Evolutionary conservation across 2,888 invertebrate genomes (phyloP).

Genomic region (Ferrisia virgata): DNA sequence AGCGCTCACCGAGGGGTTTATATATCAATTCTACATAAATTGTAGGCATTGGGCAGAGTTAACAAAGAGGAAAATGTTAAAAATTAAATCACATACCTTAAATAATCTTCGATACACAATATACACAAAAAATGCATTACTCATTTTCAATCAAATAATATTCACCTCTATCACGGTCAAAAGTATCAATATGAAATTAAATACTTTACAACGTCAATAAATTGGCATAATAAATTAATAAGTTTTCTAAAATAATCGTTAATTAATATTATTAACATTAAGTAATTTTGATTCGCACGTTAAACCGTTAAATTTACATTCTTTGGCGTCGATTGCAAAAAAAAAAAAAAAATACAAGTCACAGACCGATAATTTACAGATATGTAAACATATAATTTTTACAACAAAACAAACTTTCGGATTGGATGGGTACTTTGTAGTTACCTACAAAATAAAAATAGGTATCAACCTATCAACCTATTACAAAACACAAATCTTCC

Average conservation of each 20-base stretch:
- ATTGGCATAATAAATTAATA: background rate
- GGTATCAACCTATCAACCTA: too few species aligned
- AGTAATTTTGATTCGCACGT: background rate
- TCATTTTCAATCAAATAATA: background rate
- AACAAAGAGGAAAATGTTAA: background rate
- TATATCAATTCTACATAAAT: background rate
- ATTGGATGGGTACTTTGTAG: background rate
- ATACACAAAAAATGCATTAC: background rate
- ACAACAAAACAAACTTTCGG: background rate
- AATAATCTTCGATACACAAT: background rate
- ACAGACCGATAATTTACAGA: background rate
- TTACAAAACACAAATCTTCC: too few species aligned
- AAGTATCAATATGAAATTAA: background rate
- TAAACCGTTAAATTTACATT: background rate
- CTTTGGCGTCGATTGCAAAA: background rate
- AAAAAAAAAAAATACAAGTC: background rate
- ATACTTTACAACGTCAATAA: background rate
- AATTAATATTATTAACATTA: too few species aligned
- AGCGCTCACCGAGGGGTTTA: background rate
- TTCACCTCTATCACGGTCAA: too few species aligned
- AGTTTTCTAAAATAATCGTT: background rate
- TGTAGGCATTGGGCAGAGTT: background rate
- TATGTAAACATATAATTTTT: background rate
- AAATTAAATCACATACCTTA: conserved; percentile 1
- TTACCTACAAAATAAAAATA: background rate